Evolutionary conservation across 2,797 vertebrate genomes (phyloP).

Genomic region (Mormyrops attenuatus): DNA sequence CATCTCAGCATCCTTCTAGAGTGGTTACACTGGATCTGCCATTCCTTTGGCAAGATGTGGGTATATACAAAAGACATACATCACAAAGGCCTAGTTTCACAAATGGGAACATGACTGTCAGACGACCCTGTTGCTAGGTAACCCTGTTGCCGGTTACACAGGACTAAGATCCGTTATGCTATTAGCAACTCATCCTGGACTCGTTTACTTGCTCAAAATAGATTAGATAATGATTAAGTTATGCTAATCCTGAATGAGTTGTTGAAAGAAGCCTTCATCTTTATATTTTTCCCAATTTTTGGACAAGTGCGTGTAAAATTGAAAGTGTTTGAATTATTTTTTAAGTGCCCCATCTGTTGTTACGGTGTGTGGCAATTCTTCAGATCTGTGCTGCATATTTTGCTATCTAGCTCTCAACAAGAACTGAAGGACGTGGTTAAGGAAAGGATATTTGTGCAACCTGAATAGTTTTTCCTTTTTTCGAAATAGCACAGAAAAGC

Average conservation of each 20-base stretch:
- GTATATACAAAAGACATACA: background rate
- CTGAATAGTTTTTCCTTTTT: background rate
- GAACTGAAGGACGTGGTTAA: background rate
- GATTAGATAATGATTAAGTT: background rate
- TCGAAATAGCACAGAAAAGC: background rate
- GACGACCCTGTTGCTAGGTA: constrained; percentile 11
- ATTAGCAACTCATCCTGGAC: constrained; percentile 9
- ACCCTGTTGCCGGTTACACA: background rate
- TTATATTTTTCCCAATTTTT: background rate
- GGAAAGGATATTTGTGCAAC: background rate
- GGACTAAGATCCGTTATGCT: background rate
- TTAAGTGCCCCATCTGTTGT: background rate
- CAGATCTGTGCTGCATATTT: background rate
- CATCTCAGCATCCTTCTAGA: background rate
- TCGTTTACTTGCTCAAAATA: background rate
- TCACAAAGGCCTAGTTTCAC: background rate
- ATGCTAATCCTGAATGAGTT: background rate
- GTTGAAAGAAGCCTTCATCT: background rate
- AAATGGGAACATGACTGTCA: background rate
- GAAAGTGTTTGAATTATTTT: background rate
- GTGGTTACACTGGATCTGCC: background rate
- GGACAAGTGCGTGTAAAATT: background rate
- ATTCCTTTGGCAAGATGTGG: background rate
- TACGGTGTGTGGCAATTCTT: background rate
- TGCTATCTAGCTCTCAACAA: background rate